Conservation (phyloP, 2,888 invertebrate genomes). For the Drosophila colorata region DNA sequence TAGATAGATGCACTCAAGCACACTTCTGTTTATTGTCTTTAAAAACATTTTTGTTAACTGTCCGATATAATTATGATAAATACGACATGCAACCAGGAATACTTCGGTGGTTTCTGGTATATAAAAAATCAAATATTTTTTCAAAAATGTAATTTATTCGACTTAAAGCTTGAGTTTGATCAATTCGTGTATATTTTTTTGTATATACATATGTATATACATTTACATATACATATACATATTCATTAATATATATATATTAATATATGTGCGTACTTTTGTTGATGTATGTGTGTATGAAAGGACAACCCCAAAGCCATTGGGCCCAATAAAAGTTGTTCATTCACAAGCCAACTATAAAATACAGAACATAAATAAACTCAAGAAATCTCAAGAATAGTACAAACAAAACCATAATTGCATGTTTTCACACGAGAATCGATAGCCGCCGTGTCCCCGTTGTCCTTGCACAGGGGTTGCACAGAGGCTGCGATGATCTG, state of each 20-base stretch:
- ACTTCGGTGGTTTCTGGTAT: too few relatives aligned
- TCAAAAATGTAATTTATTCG: too few relatives aligned
- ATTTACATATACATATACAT: background rate
- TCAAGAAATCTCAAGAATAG: slow-evolving; percentile 33
- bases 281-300: background rate
- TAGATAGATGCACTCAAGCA: background rate
- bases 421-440: slow-evolving; percentile 83
- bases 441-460: slow-evolving; percentile 35
- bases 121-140: too few relatives aligned
- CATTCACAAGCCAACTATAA: slow-evolving; percentile 4
- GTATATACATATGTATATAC: background rate
- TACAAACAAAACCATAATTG: slow-evolving; percentile 81
- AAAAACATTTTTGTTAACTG: too few relatives aligned
- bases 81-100: too few relatives aligned
- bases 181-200: too few relatives aligned
- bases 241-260: too few relatives aligned
- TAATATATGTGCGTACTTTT: too few relatives aligned
- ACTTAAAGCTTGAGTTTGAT: too few relatives aligned
- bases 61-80: too few relatives aligned
- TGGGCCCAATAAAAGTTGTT: slow-evolving; percentile 7
- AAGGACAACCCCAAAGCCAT: slow-evolving; percentile 7
- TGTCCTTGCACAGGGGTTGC: slow-evolving; percentile 41
- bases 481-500: slow-evolving; percentile 32
- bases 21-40: too few relatives aligned
- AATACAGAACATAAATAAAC: background rate